A percentile compares a stretch with the other conserved stretches of the same genome.
These are phyloP conservation scores for Diadema setosum DNA, from an alignment of 35 echinoderm and acorn worm genomes.

Conservation along the genomic window DNA sequence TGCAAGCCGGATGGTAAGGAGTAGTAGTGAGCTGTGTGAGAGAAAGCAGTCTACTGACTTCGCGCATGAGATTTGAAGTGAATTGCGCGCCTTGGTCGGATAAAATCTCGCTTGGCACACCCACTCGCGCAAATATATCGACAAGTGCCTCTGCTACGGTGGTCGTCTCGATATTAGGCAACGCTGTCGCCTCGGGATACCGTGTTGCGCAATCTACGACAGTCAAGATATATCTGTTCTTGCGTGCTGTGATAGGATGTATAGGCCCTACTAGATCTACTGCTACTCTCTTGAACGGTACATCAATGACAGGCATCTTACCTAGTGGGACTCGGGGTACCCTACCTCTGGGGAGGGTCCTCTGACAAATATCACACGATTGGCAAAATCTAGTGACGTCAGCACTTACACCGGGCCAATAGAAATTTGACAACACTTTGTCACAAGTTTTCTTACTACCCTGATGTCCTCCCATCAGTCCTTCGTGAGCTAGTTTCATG, in stretches of 20 bases:
- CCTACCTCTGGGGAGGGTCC: slow-evolving; percentile 16
- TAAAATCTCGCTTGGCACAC: slow-evolving; percentile 26
- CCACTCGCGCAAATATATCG: slow-evolving; percentile 6
- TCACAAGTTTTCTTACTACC: slow-evolving; percentile 37
- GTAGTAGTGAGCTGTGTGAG: slow-evolving; percentile 46
- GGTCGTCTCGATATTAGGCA: slow-evolving; percentile 15
- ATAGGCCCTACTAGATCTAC: slow-evolving; percentile 48
- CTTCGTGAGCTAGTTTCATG: slow-evolving; percentile 57
- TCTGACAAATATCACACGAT: slow-evolving; percentile 53
- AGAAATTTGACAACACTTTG: slow-evolving; percentile 30
- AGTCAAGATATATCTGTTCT: slow-evolving; percentile 23
- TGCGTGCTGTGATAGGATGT: background rate
- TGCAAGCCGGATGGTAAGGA: slow-evolving; percentile 64
- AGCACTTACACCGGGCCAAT: slow-evolving; percentile 41
- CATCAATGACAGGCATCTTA: slow-evolving; percentile 56
- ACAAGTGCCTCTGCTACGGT: slow-evolving; percentile 59
- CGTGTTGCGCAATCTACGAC: slow-evolving; percentile 36
- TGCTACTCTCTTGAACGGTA: background rate
- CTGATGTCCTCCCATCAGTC: slow-evolving; percentile 43
- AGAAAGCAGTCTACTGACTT: slow-evolving; percentile 23
- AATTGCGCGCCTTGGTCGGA: slow-evolving; percentile 17
- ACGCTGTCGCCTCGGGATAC: slow-evolving; percentile 11
- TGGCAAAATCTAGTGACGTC: slow-evolving; percentile 43
- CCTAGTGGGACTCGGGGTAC: slow-evolving; percentile 33
- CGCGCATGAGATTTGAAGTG: slow-evolving; percentile 16